phyloP scores from a whole-genome alignment of 1,140 invertebrate genomes.

The Drosophila arawakana region DNA sequence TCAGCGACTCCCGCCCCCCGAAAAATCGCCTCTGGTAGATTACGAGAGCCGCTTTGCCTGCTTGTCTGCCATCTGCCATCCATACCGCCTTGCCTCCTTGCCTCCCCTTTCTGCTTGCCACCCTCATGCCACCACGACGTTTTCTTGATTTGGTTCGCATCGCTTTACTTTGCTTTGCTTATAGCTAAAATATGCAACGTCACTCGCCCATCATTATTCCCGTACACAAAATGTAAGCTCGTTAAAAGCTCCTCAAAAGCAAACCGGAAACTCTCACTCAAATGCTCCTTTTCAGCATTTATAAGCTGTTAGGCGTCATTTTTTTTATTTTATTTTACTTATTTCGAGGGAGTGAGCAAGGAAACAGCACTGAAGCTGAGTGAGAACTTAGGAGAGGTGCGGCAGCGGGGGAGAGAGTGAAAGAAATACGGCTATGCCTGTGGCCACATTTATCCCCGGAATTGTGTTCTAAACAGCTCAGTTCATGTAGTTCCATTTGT shows the following conservation, averaged over 20 bases:
- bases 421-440: not conserved
- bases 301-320: constrained; percentile 43
- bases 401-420: not conserved
- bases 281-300: constrained; percentile 50
- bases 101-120: too few species aligned
- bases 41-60: not conserved
- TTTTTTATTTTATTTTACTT: not conserved
- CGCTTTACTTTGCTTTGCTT: constrained; percentile 16
- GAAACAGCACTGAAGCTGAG: not conserved
- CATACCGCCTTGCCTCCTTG: too few species aligned
- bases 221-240: constrained; percentile 62
- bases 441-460: constrained; percentile 33
- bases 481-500: constrained; percentile 17
- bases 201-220: constrained; percentile 67
- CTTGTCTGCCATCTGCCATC: too few species aligned
- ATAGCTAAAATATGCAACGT: constrained; percentile 65
- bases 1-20: not conserved
- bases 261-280: constrained; percentile 52
- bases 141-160: not conserved
- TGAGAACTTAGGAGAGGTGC: not conserved
- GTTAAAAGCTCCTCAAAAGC: constrained; percentile 69
- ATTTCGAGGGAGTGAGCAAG: constrained; percentile 8
- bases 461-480: constrained; percentile 31
- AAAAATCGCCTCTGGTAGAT: not conserved
- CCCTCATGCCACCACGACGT: not conserved